phyloP scores from a whole-genome alignment of 2,797 vertebrate species.

The Sebastes minor region DNA sequence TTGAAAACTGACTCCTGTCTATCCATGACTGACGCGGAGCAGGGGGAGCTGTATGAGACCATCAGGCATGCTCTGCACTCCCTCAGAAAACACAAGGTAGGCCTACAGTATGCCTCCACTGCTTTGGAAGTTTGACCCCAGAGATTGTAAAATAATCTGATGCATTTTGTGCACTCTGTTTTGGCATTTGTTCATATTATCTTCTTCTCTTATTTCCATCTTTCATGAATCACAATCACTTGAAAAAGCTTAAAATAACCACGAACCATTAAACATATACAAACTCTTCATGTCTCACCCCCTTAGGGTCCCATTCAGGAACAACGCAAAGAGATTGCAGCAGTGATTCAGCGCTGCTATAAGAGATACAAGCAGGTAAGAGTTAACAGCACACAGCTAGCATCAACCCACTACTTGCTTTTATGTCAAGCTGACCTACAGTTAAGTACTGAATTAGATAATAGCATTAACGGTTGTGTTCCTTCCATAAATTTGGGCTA shows the following conservation, averaged over 20 bases:
- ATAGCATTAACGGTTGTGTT: not conserved
- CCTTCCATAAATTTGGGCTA: not conserved
- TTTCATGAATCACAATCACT: not conserved
- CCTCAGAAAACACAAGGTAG: constrained; percentile 97
- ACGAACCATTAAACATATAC: not conserved
- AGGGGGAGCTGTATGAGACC: constrained; percentile 95
- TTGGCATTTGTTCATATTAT: not conserved
- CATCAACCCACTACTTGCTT: not conserved
- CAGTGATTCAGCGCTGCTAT: constrained; percentile 98
- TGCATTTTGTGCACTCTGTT: not conserved
- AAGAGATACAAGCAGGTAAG: constrained; percentile 99
- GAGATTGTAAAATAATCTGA: not conserved
- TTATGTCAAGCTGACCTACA: not conserved
- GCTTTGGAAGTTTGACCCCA: not conserved
- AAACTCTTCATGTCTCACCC: constrained; percentile 1
- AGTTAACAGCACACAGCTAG: not conserved
- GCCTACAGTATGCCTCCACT: not conserved
- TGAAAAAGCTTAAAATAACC: not conserved
- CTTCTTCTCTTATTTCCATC: not conserved
- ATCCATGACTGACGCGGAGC: constrained; percentile 94
- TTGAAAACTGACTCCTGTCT: constrained; percentile 90
- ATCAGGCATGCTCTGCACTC: constrained; percentile 94
- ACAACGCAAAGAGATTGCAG: constrained; percentile 95
- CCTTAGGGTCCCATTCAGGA: constrained; percentile 89
- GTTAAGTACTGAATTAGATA: not conserved